These are phyloP conservation scores for Leucoptera coffeella DNA, from an alignment of 2,888 invertebrate genomes.

Conservation along the genomic window DNA sequence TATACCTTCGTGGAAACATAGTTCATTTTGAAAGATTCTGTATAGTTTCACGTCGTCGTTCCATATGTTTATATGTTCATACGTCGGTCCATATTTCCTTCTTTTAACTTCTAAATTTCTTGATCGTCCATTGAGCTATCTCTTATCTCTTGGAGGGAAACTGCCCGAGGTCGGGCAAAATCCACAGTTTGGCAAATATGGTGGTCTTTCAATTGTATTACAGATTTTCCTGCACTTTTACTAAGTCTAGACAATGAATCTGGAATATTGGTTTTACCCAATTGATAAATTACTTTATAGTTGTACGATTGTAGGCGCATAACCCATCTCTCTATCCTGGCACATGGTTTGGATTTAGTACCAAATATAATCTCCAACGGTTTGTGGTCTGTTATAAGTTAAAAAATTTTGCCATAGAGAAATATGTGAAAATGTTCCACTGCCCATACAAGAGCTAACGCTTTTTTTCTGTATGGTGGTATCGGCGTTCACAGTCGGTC, in stretches of 20 bases:
- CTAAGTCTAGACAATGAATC: slow-evolving; percentile 1
- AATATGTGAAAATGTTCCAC: too few relatives aligned
- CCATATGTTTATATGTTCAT: too few relatives aligned
- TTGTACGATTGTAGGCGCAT: slow-evolving; percentile 9
- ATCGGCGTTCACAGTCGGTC: background rate
- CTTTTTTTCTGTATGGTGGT: background rate
- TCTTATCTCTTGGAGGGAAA: slow-evolving; percentile 4
- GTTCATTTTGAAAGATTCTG: slow-evolving; percentile 1
- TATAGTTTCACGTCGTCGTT: slow-evolving; percentile 4
- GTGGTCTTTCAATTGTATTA: background rate
- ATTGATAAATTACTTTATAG: slow-evolving; percentile 6
- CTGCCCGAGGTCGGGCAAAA: background rate
- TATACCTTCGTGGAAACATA: slow-evolving; percentile 1
- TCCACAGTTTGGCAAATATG: slow-evolving; percentile 1
- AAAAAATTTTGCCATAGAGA: background rate
- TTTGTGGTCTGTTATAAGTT: background rate
- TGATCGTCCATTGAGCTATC: slow-evolving; percentile 3
- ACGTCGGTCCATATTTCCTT: slow-evolving; percentile 4
- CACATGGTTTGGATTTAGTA: slow-evolving; percentile 10
- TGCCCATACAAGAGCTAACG: too few relatives aligned
- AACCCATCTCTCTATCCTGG: slow-evolving; percentile 9
- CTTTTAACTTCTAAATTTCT: slow-evolving; percentile 4
- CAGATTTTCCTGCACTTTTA: background rate
- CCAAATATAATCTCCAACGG: too few relatives aligned
- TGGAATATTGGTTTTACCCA: slow-evolving; percentile 9